These are phyloP conservation scores for Agapetus fuscipes DNA, from an alignment of 2,888 invertebrate genomes.

Conservation along the genomic window DNA sequence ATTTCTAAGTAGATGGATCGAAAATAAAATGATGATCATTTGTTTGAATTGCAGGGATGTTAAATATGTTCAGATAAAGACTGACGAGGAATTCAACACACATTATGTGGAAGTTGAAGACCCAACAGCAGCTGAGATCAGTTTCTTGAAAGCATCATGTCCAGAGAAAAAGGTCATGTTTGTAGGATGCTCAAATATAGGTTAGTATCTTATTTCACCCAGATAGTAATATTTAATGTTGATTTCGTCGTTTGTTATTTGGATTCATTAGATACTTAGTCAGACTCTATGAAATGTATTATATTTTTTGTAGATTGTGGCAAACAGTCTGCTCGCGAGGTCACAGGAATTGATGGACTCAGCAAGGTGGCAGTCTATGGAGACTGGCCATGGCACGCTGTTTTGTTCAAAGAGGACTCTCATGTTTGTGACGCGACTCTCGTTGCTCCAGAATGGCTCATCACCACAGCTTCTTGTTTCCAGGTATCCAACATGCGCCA, in stretches of 20 bases:
- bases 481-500: conserved; percentile 43
- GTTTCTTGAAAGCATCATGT: conserved; percentile 69
- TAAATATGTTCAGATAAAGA: conserved; percentile 54
- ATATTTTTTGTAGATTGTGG: conserved; percentile 52
- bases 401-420: conserved; percentile 70
- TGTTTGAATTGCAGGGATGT: conserved; percentile 48
- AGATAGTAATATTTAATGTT: conserved; percentile 1
- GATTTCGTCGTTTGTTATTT: neutral
- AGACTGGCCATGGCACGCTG: conserved; percentile 91
- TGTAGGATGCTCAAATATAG: conserved; percentile 67
- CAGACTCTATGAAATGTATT: neutral
- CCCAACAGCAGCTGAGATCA: conserved; percentile 70
- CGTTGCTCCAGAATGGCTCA: conserved; percentile 71
- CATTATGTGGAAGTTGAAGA: conserved; percentile 77
- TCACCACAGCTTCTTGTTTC: conserved; percentile 83
- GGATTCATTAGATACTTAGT: too few relatives aligned
- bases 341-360: conserved; percentile 44
- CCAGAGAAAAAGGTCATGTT: conserved; percentile 67
- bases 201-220: conserved; percentile 36
- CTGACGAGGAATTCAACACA: conserved; percentile 47
- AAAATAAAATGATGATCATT: neutral
- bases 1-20: too few relatives aligned
- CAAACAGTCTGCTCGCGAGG: conserved; percentile 46
- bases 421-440: conserved; percentile 86
- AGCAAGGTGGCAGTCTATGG: conserved; percentile 68